Conservation (phyloP, 2,888 invertebrate genomes). For the Athalia circularis region DNA sequence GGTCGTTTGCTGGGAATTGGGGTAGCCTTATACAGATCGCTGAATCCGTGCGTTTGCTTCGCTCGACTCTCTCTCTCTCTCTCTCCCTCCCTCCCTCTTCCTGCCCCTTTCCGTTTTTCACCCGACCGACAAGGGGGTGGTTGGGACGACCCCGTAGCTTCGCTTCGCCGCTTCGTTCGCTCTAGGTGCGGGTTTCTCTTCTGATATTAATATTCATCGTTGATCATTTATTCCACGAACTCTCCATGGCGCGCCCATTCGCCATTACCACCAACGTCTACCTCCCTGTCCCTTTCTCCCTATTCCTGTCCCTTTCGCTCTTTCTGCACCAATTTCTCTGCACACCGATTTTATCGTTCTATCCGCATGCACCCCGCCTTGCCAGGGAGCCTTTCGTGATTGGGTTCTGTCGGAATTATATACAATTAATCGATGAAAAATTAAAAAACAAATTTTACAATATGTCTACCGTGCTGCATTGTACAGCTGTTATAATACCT, state of each 20-base stretch:
- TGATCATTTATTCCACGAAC: slow-evolving; percentile 42
- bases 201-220: slow-evolving; percentile 44
- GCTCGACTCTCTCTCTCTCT: slow-evolving; percentile 20
- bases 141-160: slow-evolving; percentile 40
- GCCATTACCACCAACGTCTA: neutral
- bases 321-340: neutral
- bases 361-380: too few relatives aligned
- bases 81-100: slow-evolving; percentile 18
- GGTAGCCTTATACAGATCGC: slow-evolving; percentile 10
- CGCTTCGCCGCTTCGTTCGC: slow-evolving; percentile 24
- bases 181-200: slow-evolving; percentile 20
- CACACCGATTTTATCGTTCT: too few relatives aligned
- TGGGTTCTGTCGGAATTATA: slow-evolving; percentile 1
- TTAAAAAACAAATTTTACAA: neutral
- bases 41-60: slow-evolving; percentile 23
- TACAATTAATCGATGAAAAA: slow-evolving; percentile 1
- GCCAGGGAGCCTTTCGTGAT: neutral
- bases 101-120: neutral
- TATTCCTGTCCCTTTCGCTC: neutral
- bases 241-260: slow-evolving; percentile 13
- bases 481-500: neutral
- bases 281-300: neutral
- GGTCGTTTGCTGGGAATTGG: slow-evolving; percentile 8
- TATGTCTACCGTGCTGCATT: neutral
- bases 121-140: slow-evolving; percentile 17